Evolutionary conservation across 2,113 vertebrate genomes (phyloP), one percentile per base, ranked within the genome.

Genomic region (Pontoporia blainvillei): DNA sequence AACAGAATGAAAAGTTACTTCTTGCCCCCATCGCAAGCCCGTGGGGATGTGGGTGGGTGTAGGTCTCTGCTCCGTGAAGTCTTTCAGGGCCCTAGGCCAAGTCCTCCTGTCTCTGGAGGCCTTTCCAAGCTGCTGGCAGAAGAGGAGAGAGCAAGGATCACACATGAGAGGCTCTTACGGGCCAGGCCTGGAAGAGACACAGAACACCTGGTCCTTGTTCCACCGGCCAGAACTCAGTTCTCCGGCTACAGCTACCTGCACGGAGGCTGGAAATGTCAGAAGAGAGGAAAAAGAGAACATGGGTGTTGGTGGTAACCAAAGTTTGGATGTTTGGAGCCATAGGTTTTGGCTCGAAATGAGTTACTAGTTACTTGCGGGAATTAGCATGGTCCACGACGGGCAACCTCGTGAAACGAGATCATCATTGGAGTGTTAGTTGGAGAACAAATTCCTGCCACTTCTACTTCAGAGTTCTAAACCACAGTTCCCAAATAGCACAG

Each of bases 381-480:
- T 87, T 67, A 92, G 8, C 82, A 34, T 27, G 15, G 61, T 62
- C 25, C n/a, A 54, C 3, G 17, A 49, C 23, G 52, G 52, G 31
- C 73, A 39, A 39, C 8, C 61, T 95, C 41, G 18, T 66, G 86
- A 96, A 76, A 90, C 36, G 94, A 73, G 52, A 93, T 44, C 66
- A 94, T 90, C 57, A 57, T 44, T 90, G 84, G 73, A 92, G 83
- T 90, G 57, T 85, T 54, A 85, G 73, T 87, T 76, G 41, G 64
- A 90, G 81, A 84, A 61, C 87, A 76, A 57, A 96, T 91, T 94
- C 71, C 67, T 94, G 94, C 82, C 71, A 27, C 66, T 86, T 88
- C n/a, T 25, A 27, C 52, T 88, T 64, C 57, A 59, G 84, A 79
- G 81, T 79, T 90, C 81, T 95, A 25, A 87, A 76, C 96, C 87